Evolutionary conservation across 2,888 invertebrate species (phyloP).

Genomic region (Lymantria dispar): DNA sequence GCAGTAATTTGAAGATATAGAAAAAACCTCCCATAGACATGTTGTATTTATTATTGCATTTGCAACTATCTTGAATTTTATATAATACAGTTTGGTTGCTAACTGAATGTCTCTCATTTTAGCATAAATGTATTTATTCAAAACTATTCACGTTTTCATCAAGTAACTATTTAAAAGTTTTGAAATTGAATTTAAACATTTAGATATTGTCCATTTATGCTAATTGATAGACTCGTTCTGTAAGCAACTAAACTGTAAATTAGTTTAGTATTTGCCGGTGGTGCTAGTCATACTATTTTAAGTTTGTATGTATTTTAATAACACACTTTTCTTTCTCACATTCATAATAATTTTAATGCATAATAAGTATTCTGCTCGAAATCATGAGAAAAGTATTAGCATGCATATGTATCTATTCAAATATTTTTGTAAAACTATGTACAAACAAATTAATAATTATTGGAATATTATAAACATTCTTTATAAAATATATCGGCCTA

Average conservation of each 20-base stretch:
- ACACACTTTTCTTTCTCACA: constrained; percentile 2
- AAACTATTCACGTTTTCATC: no score
- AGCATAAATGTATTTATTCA: no score
- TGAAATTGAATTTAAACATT: no score
- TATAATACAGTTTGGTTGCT: no score
- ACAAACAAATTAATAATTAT: constrained; percentile 10
- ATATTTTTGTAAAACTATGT: constrained; percentile 42
- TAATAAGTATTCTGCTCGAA: constrained; percentile 2
- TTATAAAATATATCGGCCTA: constrained; percentile 25
- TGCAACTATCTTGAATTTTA: constrained; percentile 8
- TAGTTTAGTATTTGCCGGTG: constrained; percentile 37
- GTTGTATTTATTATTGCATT: constrained; percentile 33
- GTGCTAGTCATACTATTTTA: constrained; percentile 50
- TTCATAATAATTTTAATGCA: constrained; percentile 11
- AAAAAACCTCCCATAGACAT: no score
- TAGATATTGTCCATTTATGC: no score
- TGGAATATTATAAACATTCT: neutral
- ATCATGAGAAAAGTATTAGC: no score
- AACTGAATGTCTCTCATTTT: no score
- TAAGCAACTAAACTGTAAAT: neutral
- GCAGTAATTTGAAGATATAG: no score
- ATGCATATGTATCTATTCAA: constrained; percentile 13
- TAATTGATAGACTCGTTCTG: no score
- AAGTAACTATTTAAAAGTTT: no score
- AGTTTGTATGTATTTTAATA: constrained; percentile 13